phyloP scores from a whole-genome alignment of 2,113 vertebrate species.

The Macrotus californicus region DNA sequence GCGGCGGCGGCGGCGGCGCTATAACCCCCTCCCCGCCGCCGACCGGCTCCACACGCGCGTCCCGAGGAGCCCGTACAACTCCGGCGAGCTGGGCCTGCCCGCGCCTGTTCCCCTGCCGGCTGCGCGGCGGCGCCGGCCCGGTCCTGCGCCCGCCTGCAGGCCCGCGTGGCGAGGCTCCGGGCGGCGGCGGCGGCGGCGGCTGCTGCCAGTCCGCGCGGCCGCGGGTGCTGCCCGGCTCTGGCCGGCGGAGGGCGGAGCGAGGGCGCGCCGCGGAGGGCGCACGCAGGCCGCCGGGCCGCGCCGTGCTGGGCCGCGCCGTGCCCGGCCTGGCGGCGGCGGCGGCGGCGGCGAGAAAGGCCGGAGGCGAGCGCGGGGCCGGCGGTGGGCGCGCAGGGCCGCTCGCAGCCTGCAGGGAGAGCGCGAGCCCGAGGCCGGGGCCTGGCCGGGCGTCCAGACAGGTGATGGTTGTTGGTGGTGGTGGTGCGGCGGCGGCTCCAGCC shows the following conservation, averaged over 20 bases:
- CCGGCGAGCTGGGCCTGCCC: slow-evolving; percentile 50
- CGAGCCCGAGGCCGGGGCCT: slow-evolving; percentile 39
- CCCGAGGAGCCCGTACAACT: slow-evolving; percentile 63
- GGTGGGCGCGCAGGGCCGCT: slow-evolving; percentile 29
- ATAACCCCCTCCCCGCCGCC: slow-evolving; percentile 72
- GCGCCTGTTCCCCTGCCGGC: slow-evolving; percentile 5
- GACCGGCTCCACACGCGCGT: slow-evolving; percentile 68
- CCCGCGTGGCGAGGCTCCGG: slow-evolving; percentile 40
- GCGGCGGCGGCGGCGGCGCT: slow-evolving; percentile 63
- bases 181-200: slow-evolving; percentile 18
- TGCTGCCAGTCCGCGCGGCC: slow-evolving; percentile 36
- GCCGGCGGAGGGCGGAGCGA: slow-evolving; percentile 67
- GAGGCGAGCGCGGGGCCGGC: slow-evolving; percentile 18
- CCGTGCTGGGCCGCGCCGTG: slow-evolving; percentile 50
- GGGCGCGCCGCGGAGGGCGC: slow-evolving; percentile 65
- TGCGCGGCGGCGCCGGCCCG: slow-evolving; percentile 20
- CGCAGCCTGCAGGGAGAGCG: slow-evolving; percentile 43
- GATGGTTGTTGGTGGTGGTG: slow-evolving; percentile 74
- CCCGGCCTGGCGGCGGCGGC: slow-evolving; percentile 38
- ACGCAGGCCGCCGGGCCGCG: slow-evolving; percentile 61
- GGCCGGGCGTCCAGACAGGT: slow-evolving; percentile 78
- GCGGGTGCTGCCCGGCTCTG: slow-evolving; percentile 46
- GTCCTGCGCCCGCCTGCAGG: slow-evolving; percentile 39
- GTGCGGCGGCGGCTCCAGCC: slow-evolving; percentile 73
- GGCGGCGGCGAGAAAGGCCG: not conserved